Evolutionary conservation across 2,113 vertebrate genomes (phyloP).

Genomic region (Oreochromis niloticus): DNA sequence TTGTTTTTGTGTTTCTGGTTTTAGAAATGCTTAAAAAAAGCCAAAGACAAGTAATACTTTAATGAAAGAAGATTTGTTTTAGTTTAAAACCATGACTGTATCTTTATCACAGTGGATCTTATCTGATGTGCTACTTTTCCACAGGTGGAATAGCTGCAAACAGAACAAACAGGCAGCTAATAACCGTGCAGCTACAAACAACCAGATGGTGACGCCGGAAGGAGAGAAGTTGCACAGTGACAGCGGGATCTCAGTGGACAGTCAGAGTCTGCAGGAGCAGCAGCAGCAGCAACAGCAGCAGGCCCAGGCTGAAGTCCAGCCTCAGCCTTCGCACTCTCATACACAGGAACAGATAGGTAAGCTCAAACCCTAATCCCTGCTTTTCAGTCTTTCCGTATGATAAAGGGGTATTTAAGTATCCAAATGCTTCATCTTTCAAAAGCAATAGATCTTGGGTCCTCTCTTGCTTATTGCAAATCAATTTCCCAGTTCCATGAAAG

Average conservation of each 20-base stretch:
- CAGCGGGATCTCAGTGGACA: slow-evolving; percentile 97
- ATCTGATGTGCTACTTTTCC: neutral
- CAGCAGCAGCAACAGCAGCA: slow-evolving; percentile 88
- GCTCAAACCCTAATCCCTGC: neutral
- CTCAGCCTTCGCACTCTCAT: slow-evolving; percentile 69
- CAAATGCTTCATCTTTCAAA: neutral
- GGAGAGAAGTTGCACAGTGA: slow-evolving; percentile 98
- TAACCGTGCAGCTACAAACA: slow-evolving; percentile 81
- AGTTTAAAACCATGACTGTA: neutral
- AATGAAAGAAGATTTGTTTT: neutral
- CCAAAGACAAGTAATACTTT: neutral
- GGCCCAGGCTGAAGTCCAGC: slow-evolving; percentile 72
- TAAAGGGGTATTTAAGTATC: neutral
- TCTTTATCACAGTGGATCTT: neutral
- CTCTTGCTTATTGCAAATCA: neutral
- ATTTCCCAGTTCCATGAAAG: neutral
- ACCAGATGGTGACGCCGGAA: slow-evolving; percentile 91
- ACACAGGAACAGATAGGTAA: slow-evolving; percentile 73
- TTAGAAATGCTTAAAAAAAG: neutral
- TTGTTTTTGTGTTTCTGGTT: neutral
- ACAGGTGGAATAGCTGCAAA: slow-evolving; percentile 97
- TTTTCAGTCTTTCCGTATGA: neutral
- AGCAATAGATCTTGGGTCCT: neutral
- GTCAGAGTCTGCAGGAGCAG: slow-evolving; percentile 94
- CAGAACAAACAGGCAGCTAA: slow-evolving; percentile 95